A percentile compares a stretch with the other conserved stretches of the same genome.
These are phyloP conservation scores for Argyresthia goedartella DNA, from an alignment of 2,888 invertebrate genomes.

Conservation along the genomic window DNA sequence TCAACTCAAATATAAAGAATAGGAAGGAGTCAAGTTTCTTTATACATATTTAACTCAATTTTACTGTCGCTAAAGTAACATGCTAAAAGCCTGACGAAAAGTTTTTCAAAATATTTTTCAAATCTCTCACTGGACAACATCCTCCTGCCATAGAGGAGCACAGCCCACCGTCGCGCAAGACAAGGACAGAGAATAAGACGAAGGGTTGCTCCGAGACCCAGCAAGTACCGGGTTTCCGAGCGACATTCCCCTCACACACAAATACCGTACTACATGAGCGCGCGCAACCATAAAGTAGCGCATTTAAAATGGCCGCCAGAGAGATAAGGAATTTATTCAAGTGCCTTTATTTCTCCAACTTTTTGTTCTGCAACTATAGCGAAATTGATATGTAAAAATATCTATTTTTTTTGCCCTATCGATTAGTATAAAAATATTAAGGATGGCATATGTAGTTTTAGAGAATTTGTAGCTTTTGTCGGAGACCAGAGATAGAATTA, in stretches of 20 bases:
- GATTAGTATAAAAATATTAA: constrained; percentile 20
- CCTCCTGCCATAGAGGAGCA: constrained; percentile 47
- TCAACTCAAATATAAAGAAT: no score
- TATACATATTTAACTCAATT: no score
- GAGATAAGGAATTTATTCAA: constrained; percentile 67
- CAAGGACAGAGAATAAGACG: constrained; percentile 71
- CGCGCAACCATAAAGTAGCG: constrained; percentile 58
- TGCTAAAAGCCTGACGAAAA: no score
- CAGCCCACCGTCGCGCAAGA: constrained; percentile 67
- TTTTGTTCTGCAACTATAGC: constrained; percentile 9
- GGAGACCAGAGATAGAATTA: constrained; percentile 57
- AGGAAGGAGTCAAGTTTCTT: no score
- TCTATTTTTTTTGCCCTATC: constrained; percentile 36
- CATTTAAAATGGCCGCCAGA: constrained; percentile 67
- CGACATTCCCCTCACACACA: constrained; percentile 22
- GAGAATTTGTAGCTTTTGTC: constrained; percentile 35
- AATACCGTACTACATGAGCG: constrained; percentile 52
- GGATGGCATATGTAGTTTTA: constrained; percentile 6
- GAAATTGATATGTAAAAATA: constrained; percentile 42
- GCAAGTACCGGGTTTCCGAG: constrained; percentile 49
- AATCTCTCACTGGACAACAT: not conserved
- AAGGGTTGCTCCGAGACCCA: constrained; percentile 70
- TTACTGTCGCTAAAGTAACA: no score
- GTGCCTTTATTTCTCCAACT: constrained; percentile 19
- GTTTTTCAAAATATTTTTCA: no score